Percentiles rank a stretch among this genome's conserved stretches.
Conservation (phyloP, 2,113 vertebrate species). For the Donacobius atricapilla region DNA sequence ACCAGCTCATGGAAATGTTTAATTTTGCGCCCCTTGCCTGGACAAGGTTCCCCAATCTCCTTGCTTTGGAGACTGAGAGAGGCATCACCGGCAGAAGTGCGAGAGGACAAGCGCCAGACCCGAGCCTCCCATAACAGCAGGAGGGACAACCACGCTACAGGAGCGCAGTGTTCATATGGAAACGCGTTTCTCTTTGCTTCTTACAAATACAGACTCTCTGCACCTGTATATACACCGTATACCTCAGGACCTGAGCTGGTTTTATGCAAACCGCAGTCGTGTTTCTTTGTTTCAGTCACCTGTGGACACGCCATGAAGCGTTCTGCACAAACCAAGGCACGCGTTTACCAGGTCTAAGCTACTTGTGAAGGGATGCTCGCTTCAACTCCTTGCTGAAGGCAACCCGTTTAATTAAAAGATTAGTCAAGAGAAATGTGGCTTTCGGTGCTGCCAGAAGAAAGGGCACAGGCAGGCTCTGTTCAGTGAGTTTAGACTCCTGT, state of each 20-base stretch:
- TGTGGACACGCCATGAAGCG: fast-evolving
- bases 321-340: not conserved
- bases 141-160: not conserved
- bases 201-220: no score
- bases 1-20: not conserved
- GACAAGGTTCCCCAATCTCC: not conserved
- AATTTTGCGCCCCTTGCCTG: not conserved
- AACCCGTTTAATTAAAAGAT: not conserved
- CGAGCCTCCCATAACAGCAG: not conserved
- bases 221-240: not conserved
- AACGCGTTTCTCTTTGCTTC: not conserved
- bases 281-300: not conserved
- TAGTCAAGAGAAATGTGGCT: not conserved
- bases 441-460: not conserved
- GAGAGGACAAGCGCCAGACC: not conserved
- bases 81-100: not conserved
- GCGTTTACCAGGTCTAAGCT: not conserved
- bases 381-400: not conserved
- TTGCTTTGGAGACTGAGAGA: not conserved
- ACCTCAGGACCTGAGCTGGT: not conserved
- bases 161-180: not conserved
- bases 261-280: not conserved
- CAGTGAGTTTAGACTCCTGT: not conserved
- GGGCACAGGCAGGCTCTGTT: not conserved
- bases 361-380: not conserved